Evolutionary conservation across 2,113 vertebrate genomes (phyloP).

Genomic region (Lampris megalopsis): DNA sequence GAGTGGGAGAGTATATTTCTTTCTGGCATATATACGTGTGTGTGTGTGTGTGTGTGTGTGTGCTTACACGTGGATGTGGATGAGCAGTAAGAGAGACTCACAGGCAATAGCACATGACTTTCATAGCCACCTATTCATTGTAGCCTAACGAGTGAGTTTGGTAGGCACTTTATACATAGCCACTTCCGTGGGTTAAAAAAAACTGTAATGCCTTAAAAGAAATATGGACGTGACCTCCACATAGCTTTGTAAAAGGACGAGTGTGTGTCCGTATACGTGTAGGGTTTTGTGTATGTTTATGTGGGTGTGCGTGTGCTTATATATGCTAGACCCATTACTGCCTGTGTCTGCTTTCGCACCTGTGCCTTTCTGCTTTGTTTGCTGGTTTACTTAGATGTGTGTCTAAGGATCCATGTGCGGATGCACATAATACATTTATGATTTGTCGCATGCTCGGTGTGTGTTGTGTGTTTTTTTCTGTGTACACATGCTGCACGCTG

Average conservation of each 20-base stretch:
- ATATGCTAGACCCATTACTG: conserved; percentile 6
- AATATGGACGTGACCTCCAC: too few relatives aligned
- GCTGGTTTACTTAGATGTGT: neutral
- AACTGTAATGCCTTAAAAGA: neutral
- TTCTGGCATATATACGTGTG: neutral
- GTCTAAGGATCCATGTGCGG: too few relatives aligned
- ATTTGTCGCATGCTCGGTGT: too few relatives aligned
- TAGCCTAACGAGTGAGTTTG: conserved; percentile 29
- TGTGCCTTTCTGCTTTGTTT: conserved; percentile 3
- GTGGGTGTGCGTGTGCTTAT: neutral
- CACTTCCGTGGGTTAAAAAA: conserved; percentile 36
- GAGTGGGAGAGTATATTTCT: conserved; percentile 10
- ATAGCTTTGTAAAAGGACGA: neutral
- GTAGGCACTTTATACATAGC: conserved; percentile 62
- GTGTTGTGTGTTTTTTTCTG: neutral
- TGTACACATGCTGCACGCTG: conserved; percentile 14
- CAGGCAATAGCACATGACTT: conserved; percentile 15
- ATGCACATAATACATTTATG: too few relatives aligned
- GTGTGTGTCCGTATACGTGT: conserved; percentile 1
- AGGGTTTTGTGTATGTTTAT: neutral
- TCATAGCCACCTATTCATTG: neutral
- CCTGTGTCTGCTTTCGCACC: conserved; percentile 20
- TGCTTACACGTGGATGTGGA: conserved; percentile 44
- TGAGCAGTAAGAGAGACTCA: conserved; percentile 17
- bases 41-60: conserved; percentile 44